A percentile compares a stretch with the other conserved stretches of the same genome.
These are phyloP conservation scores for Halocaridina rubra DNA, from an alignment of 2,888 invertebrate genomes.

Conservation along the genomic window DNA sequence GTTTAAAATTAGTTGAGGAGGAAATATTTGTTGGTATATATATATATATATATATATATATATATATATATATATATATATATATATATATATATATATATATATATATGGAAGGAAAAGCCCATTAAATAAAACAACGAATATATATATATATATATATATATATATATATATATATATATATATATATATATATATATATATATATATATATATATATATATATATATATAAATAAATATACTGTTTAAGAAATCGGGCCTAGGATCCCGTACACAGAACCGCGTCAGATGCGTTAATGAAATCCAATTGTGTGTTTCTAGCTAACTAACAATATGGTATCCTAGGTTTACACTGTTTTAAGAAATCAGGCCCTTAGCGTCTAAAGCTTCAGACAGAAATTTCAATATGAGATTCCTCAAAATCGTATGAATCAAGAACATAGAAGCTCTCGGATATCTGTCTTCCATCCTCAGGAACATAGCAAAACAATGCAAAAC, in stretches of 20 bases:
- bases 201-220: background rate
- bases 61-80: slow-evolving; percentile 8
- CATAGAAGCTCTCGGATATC: too few species aligned
- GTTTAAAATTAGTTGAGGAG: background rate
- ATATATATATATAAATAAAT: background rate
- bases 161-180: slow-evolving; percentile 11
- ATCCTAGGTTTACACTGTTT: too few species aligned
- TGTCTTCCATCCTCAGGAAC: too few species aligned
- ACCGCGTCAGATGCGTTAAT: too few species aligned
- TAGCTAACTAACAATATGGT: too few species aligned
- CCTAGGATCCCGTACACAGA: too few species aligned
- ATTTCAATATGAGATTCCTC: too few species aligned
- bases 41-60: slow-evolving; percentile 8
- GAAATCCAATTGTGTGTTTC: too few species aligned
- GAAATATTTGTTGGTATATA: background rate
- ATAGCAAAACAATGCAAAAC: too few species aligned
- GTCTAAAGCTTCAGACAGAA: background rate
- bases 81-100: slow-evolving; percentile 5
- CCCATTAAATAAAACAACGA: background rate
- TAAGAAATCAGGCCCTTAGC: too few species aligned
- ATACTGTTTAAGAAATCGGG: too few species aligned
- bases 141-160: background rate
- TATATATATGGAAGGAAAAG: background rate
- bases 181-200: slow-evolving; percentile 10
- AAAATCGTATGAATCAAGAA: too few species aligned